Base-by-base conservation (phyloP, 2,888 invertebrate species). In the Cosmia pyralina region DNA sequence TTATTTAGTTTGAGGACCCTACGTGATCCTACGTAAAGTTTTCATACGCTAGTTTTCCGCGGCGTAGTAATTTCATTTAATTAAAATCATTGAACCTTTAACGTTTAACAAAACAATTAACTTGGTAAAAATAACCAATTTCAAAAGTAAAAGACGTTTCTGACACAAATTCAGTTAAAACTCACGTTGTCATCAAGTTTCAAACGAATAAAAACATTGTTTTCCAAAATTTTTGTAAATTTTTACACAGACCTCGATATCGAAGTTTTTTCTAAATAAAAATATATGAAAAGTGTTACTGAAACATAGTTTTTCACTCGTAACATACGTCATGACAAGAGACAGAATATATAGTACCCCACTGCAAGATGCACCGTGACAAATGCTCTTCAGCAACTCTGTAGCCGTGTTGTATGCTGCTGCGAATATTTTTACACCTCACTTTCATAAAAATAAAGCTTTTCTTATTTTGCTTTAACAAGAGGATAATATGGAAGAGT, bases 341-440 rank as follows among this genome's bases (percentile, higher is more conserved):
- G 46, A 52, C 57, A 50, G 53, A 75, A 77, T 76, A 77, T 81
- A 77, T 69, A 63, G 62, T 68, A 38, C 34, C 50, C 17, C 7
- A 53, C 57, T 72, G 66, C 59, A 71, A 77, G 50, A 77, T 63
- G 44, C 59, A 19, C n/a, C 50, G 5, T 82, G 77, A 81, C 77
- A 73, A 66, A 84, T 81, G 69, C 62, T 66, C 59, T 71, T 63
- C 63, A 62, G n/a, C 50, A 69, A 52, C 67, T 67, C 41, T 62
- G 64, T 48, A 13, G 67, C 55, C 48, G 53, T 28, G 28, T 64
- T 64, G 62, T 48, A 74, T 58, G 28, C 57, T 22, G 62, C 15
- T 48, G 4, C 10, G 28, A 63, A 67, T 48, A 77, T 58, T 75
- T 77, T 67, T 46, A 52, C 17, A 67, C 22, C 19, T n/a, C 13